phyloP scores from a whole-genome alignment of 2,113 vertebrate genomes.

The Puffinus mauretanicus region DNA sequence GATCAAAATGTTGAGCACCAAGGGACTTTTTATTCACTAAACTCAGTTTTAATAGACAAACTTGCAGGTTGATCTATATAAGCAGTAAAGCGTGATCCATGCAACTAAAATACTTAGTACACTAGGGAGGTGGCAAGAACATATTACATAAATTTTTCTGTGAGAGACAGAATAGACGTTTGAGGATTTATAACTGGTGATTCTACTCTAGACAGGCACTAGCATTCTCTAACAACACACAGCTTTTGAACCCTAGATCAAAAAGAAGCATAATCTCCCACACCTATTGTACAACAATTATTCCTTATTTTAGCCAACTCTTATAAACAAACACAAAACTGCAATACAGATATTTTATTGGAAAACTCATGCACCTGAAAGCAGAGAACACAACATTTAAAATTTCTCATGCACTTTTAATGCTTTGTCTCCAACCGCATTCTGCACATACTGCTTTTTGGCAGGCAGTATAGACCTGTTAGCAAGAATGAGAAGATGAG shows the following conservation, averaged over 20 bases:
- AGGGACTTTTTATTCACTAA: not conserved
- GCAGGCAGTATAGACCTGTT: not conserved
- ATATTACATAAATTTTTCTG: not conserved
- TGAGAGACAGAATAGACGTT: not conserved
- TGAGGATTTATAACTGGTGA: not conserved
- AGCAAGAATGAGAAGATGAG: not conserved
- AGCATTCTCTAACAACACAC: not conserved
- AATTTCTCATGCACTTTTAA: not conserved
- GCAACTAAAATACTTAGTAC: not conserved
- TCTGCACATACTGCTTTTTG: not conserved
- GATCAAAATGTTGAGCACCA: not conserved
- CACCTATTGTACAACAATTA: not conserved
- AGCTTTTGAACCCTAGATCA: not conserved
- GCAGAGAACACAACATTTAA: not conserved
- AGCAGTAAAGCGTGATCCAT: not conserved
- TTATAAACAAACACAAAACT: not conserved
- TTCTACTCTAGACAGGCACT: not conserved
- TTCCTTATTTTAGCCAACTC: not conserved
- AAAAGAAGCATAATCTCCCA: not conserved
- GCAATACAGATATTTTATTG: not conserved
- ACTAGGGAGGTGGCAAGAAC: not conserved
- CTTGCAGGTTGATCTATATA: not conserved
- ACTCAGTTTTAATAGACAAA: constrained; percentile 4
- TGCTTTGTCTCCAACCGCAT: not conserved
- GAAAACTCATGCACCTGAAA: not conserved